A percentile compares a stretch with the other conserved stretches of the same genome.
These are phyloP conservation scores for Alcis repandata DNA, from an alignment of 2,888 invertebrate genomes.

Conservation along the genomic window DNA sequence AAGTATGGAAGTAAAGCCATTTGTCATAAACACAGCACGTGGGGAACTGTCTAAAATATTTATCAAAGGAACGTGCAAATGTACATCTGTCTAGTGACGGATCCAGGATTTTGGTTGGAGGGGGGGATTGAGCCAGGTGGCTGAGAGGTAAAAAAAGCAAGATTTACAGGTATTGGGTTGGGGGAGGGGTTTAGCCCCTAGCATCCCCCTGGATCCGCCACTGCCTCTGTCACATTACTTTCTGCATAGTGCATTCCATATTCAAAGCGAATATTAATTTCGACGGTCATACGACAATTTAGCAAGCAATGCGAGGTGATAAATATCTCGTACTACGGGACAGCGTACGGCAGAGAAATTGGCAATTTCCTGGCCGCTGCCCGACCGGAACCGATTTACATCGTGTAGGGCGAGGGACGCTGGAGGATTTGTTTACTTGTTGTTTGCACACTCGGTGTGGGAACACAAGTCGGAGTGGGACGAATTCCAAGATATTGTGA, in stretches of 20 bases:
- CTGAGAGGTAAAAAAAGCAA: too few relatives aligned
- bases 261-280: slow-evolving; percentile 41
- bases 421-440: slow-evolving; percentile 42
- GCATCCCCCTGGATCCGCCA: too few relatives aligned
- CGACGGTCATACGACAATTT: slow-evolving; percentile 22
- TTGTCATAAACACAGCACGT: not conserved
- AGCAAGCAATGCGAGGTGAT: slow-evolving; percentile 25
- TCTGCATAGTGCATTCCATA: slow-evolving; percentile 26
- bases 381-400: slow-evolving; percentile 57
- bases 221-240: slow-evolving; percentile 13
- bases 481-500: not conserved
- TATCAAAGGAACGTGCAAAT: slow-evolving; percentile 16
- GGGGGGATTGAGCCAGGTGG: too few relatives aligned
- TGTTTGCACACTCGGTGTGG: not conserved
- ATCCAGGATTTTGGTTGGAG: too few relatives aligned
- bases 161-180: too few relatives aligned
- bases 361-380: slow-evolving; percentile 74
- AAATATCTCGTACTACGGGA: slow-evolving; percentile 28
- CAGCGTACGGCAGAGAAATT: slow-evolving; percentile 66
- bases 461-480: too few relatives aligned
- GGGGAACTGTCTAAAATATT: slow-evolving; percentile 11
- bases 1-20: not conserved
- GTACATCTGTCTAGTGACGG: too few relatives aligned
- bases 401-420: slow-evolving; percentile 37
- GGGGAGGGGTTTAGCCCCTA: too few relatives aligned